Base-by-base conservation (phyloP, 2,888 invertebrate species). In the Oscheius onirici region DNA sequence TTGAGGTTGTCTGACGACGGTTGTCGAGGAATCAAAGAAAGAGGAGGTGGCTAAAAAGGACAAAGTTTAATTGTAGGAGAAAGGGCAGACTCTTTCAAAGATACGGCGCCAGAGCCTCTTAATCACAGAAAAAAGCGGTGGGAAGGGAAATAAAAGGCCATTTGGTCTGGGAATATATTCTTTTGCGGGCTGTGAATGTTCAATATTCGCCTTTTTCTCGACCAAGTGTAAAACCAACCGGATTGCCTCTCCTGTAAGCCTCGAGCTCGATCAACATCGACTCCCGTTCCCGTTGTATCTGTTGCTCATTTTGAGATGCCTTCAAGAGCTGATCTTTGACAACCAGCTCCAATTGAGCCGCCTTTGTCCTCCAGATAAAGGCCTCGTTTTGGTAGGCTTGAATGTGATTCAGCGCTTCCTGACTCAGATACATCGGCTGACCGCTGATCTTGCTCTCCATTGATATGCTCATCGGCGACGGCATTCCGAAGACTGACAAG, bases 331-430 rank as follows among this genome's bases (percentile, higher is more conserved):
- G 84, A 41, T 86, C 84, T 66, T 83, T 81, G 5, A 86, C 75
- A 8, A 84, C 77, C 60, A 87, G 76, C 71, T 87, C 87, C 63
- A 87, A 73, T 58, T 87, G 84, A 1, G 87, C 85, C 2, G 86
- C 83, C 71, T 86, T 87, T 58, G 83, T 87, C 20, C 87, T 71
- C 86, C 86, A 88, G 24, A 85, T 80, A 40, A 85, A 75, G 0
- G 86, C 86, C 72, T 87, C 87, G 67, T 85, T 83, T 60, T 86
- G 83, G 72, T 84, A 87, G 2, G 87, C 87, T 66, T 80, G 80
- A 46, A 80, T 76, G 44, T 77, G 76, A 68, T 78, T 80, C 20
- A 80, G 34, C 6, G 80, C 78, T 55, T 80, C 72, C n/a, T 73
- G 75, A 44, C 77, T 75, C 20, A 76, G 46, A 43, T 75, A 77